Conservation (phyloP, 2,888 invertebrate species). For the Leptinotarsa rubiginosa region DNA sequence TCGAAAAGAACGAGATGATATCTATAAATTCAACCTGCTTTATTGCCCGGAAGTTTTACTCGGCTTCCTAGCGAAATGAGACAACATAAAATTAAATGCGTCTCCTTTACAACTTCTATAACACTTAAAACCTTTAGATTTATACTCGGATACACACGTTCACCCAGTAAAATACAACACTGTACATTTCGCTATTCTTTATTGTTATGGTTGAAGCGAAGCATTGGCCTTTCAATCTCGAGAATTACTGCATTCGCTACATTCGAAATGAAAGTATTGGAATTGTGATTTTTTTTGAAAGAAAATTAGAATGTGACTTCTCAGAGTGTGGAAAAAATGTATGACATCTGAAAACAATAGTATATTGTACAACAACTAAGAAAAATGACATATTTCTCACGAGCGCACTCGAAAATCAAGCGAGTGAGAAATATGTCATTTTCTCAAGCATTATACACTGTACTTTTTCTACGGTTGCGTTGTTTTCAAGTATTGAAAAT, state of each 20-base stretch:
- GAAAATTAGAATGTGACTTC: no score
- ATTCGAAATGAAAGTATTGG: not conserved
- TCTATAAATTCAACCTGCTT: conserved; percentile 47
- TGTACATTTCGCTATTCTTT: conserved; percentile 41
- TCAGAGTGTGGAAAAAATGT: no score
- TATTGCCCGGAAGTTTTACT: conserved; percentile 40
- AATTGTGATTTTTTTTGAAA: not conserved
- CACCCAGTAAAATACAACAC: conserved; percentile 33
- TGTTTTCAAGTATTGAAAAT: no score
- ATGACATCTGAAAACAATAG: no score
- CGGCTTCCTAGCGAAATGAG: conserved; percentile 33
- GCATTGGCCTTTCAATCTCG: conserved; percentile 37
- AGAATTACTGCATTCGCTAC: not conserved
- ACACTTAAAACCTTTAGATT: conserved; percentile 39
- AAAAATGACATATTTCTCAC: no score
- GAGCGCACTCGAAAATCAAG: no score
- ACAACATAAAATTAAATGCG: conserved; percentile 40
- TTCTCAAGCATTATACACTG: no score
- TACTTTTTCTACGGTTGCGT: no score
- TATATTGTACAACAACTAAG: no score
- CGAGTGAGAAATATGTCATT: no score
- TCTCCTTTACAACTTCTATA: conserved; percentile 44
- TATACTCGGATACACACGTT: conserved; percentile 33
- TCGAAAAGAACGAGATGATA: conserved; percentile 40
- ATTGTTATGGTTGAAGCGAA: conserved; percentile 39